A percentile compares a stretch with the other conserved stretches of the same genome.
phyloP scores from a whole-genome alignment of 2,888 invertebrate species.

The Dicranocentrus wangi region DNA sequence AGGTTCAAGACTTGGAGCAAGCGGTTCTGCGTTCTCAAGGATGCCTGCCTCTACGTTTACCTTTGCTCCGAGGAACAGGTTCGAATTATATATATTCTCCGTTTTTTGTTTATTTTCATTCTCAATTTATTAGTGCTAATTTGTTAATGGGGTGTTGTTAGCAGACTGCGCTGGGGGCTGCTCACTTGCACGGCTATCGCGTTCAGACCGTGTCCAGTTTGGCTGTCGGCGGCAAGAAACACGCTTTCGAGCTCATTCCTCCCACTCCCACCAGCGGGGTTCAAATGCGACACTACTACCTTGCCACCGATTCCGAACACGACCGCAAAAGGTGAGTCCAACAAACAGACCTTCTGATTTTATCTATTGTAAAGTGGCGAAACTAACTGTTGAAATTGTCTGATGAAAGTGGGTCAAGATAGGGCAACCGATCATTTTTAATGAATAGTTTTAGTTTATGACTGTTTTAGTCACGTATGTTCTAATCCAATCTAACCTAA shows the following conservation, averaged over 20 bases:
- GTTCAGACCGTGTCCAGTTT: conserved; percentile 86
- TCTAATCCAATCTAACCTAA: no score
- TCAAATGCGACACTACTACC: conserved; percentile 87
- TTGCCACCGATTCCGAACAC: conserved; percentile 94
- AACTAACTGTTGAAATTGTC: no score
- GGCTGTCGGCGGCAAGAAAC: conserved; percentile 84
- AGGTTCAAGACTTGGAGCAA: conserved; percentile 90
- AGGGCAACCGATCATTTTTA: no score
- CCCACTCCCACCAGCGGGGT: conserved; percentile 81
- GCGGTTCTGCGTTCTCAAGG: conserved; percentile 94
- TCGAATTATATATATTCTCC: not conserved
- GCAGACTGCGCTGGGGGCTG: conserved; percentile 81
- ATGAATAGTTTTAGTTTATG: no score
- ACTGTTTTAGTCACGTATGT: no score
- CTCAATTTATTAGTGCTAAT: no score
- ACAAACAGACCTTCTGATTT: not conserved
- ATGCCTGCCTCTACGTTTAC: conserved; percentile 95
- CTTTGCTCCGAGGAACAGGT: conserved; percentile 74
- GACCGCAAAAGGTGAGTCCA: conserved; percentile 88
- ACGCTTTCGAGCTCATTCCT: conserved; percentile 92
- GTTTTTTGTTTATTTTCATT: no score
- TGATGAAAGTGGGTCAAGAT: no score
- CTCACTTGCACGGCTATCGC: conserved; percentile 89
- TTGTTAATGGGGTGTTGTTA: no score
- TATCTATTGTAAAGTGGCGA: not conserved